Conservation (phyloP, 2,113 vertebrate genomes). For the Galeopterus variegatus region DNA sequence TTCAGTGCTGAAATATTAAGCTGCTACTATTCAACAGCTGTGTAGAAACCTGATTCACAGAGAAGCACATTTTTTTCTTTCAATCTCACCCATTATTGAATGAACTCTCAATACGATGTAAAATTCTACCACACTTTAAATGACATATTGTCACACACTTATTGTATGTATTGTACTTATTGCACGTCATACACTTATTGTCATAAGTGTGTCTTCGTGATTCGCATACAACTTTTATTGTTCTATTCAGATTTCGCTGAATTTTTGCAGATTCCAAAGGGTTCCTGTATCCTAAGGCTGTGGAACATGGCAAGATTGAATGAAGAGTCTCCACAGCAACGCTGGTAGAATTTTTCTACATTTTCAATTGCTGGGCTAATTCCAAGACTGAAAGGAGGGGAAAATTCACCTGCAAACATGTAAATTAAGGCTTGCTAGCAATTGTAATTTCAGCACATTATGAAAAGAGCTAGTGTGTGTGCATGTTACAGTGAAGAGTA, state of each 20-base stretch:
- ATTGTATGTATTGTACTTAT: no score
- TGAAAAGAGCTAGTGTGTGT: neutral
- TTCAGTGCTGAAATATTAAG: slow-evolving; percentile 52
- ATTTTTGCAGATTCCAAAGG: neutral
- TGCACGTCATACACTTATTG: neutral
- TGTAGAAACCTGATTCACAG: neutral
- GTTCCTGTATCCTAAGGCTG: neutral
- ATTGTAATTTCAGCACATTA: neutral
- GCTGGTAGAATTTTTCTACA: neutral
- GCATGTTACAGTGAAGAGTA: neutral
- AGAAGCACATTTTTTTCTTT: neutral
- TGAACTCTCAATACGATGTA: neutral
- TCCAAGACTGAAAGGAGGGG: neutral
- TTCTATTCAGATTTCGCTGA: neutral
- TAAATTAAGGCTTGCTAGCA: neutral
- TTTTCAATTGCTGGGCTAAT: neutral
- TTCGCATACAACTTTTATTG: neutral
- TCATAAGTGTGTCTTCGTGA: neutral
- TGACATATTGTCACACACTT: neutral
- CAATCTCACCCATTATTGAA: neutral
- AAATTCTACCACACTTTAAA: neutral
- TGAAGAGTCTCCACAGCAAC: neutral
- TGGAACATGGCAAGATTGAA: neutral
- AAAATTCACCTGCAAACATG: neutral
- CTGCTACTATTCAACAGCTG: neutral